Conservation (phyloP, 2,113 vertebrate species). For the Platycercus adscitus region DNA sequence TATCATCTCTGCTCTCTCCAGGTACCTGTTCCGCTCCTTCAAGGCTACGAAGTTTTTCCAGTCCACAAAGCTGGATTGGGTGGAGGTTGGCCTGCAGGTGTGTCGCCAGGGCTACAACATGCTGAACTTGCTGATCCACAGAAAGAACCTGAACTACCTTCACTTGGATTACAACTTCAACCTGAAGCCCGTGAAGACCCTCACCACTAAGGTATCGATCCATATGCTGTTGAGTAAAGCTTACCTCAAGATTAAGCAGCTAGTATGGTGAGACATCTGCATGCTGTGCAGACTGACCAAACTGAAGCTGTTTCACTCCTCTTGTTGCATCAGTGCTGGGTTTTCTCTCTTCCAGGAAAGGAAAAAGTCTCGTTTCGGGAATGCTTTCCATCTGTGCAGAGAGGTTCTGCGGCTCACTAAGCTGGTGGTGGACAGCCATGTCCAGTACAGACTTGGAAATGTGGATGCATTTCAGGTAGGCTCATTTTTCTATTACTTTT, state of each 20-base stretch:
- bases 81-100: slow-evolving; percentile 96
- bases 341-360: slow-evolving; percentile 81
- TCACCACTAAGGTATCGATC: slow-evolving; percentile 92
- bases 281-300: neutral
- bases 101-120: slow-evolving; percentile 99
- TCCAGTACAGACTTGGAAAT: slow-evolving; percentile 97
- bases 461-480: slow-evolving; percentile 97
- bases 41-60: slow-evolving; percentile 99
- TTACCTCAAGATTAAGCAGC: neutral
- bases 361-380: slow-evolving; percentile 97
- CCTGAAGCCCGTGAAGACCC: slow-evolving; percentile 96
- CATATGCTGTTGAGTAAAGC: neutral
- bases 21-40: slow-evolving; percentile 98
- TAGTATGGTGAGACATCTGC: neutral
- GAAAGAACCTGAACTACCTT: slow-evolving; percentile 98
- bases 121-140: slow-evolving; percentile 98
- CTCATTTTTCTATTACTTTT: neutral
- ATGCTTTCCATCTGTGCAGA: slow-evolving; percentile 96
- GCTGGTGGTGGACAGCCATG: slow-evolving; percentile 97
- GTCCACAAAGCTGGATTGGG: slow-evolving; percentile 98
- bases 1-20: slow-evolving; percentile 34
- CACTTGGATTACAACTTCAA: slow-evolving; percentile 99
- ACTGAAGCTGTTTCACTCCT: neutral
- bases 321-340: neutral
- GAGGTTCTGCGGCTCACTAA: slow-evolving; percentile 96